Evolutionary conservation across 2,113 vertebrate genomes (phyloP).

Genomic region (Okapia johnstoni): DNA sequence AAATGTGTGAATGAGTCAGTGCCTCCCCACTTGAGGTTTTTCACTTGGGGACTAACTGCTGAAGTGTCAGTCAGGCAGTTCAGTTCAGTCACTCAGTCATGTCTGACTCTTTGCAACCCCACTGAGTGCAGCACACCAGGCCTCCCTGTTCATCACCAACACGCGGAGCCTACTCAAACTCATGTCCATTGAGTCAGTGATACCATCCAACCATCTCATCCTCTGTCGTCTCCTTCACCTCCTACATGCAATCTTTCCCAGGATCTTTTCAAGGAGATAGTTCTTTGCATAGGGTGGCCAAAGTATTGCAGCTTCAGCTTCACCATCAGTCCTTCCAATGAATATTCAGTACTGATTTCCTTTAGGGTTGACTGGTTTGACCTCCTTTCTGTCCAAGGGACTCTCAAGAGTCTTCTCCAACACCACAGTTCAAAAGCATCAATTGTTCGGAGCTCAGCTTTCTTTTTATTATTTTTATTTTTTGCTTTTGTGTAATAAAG

Average conservation of each 20-base stretch:
- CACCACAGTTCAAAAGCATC: background rate
- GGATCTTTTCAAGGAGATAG: background rate
- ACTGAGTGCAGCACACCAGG: rapidly evolving
- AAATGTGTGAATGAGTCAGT: background rate
- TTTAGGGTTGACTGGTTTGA: background rate
- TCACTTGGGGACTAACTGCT: background rate
- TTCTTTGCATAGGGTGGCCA: rapidly evolving
- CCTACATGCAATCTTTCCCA: background rate
- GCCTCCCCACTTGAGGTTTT: background rate
- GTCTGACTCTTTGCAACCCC: background rate
- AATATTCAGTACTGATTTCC: background rate
- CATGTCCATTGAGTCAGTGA: background rate
- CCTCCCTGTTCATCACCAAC: background rate
- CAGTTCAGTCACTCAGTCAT: background rate
- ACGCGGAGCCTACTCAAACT: background rate
- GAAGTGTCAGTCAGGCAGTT: background rate
- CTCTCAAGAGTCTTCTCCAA: background rate
- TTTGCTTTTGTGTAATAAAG: no score
- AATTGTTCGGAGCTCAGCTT: background rate
- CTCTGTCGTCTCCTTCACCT: background rate
- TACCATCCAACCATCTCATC: background rate
- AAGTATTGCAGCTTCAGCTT: background rate
- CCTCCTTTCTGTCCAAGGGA: background rate
- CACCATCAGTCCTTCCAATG: background rate
- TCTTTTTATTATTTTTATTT: background rate